Percentiles rank a stretch among this genome's conserved stretches.
Evolutionary conservation across 2,113 vertebrate genomes (phyloP).

Genomic region (Cavia porcellus): DNA sequence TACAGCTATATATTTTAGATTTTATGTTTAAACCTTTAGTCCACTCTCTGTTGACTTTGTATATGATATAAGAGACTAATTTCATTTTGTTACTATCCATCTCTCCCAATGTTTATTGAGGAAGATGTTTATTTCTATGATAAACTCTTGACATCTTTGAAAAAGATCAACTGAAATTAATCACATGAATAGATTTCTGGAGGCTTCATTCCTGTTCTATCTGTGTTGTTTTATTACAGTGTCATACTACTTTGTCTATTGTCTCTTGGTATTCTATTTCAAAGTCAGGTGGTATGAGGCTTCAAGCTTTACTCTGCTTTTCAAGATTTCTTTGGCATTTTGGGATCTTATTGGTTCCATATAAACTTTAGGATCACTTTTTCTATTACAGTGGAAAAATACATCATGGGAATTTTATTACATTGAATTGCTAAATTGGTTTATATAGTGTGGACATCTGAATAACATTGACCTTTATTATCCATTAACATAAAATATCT

Average conservation of each 20-base stretch:
- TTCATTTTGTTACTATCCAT: not conserved
- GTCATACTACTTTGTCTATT: not conserved
- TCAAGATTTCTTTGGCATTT: too few species aligned
- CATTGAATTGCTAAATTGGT: too few species aligned
- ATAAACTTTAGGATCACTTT: too few species aligned
- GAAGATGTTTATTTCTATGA: not conserved
- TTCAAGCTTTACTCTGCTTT: too few species aligned
- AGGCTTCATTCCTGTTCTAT: not conserved
- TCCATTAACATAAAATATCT: not conserved
- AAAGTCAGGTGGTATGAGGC: not conserved
- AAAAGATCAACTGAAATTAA: not conserved
- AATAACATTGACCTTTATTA: too few species aligned
- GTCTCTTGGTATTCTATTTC: not conserved
- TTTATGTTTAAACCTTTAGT: not conserved
- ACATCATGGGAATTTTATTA: too few species aligned
- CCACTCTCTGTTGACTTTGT: not conserved
- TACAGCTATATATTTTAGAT: not conserved
- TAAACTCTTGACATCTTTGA: not conserved
- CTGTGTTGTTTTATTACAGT: not conserved
- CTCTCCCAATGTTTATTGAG: not conserved
- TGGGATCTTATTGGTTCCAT: too few species aligned
- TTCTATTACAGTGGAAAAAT: too few species aligned
- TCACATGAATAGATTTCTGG: not conserved
- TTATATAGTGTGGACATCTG: too few species aligned
- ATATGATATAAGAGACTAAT: not conserved